phyloP scores from a whole-genome alignment of 1,140 invertebrate species.

The Zaprionus gabonicus region DNA sequence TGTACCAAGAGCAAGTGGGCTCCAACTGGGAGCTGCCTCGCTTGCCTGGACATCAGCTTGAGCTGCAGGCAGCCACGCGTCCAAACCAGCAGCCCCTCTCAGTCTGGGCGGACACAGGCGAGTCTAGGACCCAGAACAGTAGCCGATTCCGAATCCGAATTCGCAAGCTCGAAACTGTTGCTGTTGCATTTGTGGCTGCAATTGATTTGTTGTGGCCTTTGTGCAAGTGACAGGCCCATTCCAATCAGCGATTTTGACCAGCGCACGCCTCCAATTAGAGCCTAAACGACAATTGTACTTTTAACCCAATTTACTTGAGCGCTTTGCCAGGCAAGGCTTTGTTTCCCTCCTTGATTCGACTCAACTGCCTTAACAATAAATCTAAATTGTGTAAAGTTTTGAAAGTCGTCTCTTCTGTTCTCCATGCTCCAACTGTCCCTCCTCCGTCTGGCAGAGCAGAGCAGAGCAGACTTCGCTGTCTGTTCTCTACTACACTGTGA shows the following conservation, averaged over 20 bases:
- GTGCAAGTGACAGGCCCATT: constrained; percentile 73
- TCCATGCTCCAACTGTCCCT: constrained; percentile 1
- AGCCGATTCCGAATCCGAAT: constrained; percentile 51
- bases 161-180: constrained; percentile 8
- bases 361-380: constrained; percentile 69
- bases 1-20: constrained; percentile 61
- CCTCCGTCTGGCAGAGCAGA: neutral
- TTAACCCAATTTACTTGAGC: constrained; percentile 74
- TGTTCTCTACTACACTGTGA: constrained; percentile 1
- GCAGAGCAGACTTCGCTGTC: neutral
- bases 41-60: constrained; percentile 25
- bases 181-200: constrained; percentile 29
- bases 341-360: constrained; percentile 11
- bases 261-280: constrained; percentile 80
- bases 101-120: constrained; percentile 6
- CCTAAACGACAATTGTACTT: constrained; percentile 81
- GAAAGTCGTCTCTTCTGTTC: constrained; percentile 41
- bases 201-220: constrained; percentile 79
- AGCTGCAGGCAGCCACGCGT: constrained; percentile 49
- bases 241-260: constrained; percentile 69
- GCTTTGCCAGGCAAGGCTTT: constrained; percentile 62
- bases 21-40: constrained; percentile 11
- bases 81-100: constrained; percentile 9
- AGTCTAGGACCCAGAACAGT: constrained; percentile 55
- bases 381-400: constrained; percentile 69